Evolutionary conservation across 2,888 invertebrate genomes (phyloP).

Genomic region (Microdon myrmicae): DNA sequence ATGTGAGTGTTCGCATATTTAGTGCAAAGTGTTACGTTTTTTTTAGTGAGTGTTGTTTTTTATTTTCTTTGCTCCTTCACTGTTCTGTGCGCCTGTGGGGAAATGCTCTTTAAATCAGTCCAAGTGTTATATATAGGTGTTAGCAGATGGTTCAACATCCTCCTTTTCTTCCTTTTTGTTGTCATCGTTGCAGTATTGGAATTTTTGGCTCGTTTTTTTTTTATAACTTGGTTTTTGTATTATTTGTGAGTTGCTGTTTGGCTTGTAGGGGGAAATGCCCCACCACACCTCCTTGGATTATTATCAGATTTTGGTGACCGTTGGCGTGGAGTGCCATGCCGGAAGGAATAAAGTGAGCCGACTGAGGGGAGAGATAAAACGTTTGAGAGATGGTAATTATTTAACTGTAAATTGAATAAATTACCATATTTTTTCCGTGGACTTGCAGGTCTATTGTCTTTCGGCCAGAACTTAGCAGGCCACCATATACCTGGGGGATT

Average conservation of each 20-base stretch:
- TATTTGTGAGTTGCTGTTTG: too few species aligned
- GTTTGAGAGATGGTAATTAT: slow-evolving; percentile 46
- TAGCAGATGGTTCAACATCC: slow-evolving; percentile 46
- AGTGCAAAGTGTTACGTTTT: too few species aligned
- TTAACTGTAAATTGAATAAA: slow-evolving; percentile 50
- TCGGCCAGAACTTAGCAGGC: too few species aligned
- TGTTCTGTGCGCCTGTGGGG: too few species aligned
- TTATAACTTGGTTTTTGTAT: too few species aligned
- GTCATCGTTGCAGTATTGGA: slow-evolving; percentile 36
- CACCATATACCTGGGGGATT: slow-evolving; percentile 14
- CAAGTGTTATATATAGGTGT: slow-evolving; percentile 48
- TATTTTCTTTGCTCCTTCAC: too few species aligned
- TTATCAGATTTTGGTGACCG: too few species aligned
- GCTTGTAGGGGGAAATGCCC: too few species aligned
- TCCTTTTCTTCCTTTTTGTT: too few species aligned
- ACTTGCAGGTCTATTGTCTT: slow-evolving; percentile 4
- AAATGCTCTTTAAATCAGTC: slow-evolving; percentile 41
- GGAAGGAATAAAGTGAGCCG: slow-evolving; percentile 1
- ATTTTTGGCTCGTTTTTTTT: slow-evolving; percentile 19
- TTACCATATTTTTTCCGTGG: slow-evolving; percentile 31
- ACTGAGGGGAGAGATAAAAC: slow-evolving; percentile 13
- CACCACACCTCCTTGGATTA: too few species aligned
- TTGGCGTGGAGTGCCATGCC: too few species aligned
- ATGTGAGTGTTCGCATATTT: neutral
- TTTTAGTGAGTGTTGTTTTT: slow-evolving; percentile 2